phyloP scores from a whole-genome alignment of 2,113 vertebrate genomes.

The Seriola rivoliana region DNA sequence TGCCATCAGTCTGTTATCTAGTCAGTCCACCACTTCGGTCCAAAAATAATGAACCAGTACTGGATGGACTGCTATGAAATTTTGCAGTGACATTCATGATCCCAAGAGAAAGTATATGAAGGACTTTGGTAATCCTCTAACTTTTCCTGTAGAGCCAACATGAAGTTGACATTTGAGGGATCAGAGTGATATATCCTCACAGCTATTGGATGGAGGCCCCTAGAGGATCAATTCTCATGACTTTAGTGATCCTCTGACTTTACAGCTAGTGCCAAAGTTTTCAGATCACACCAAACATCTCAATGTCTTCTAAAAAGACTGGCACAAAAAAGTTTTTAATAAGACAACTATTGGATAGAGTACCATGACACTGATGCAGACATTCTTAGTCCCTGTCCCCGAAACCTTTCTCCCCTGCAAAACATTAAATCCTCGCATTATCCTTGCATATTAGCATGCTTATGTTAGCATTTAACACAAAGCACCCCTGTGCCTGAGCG shows the following conservation, averaged over 20 bases:
- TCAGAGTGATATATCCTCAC: not conserved
- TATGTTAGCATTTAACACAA: no score
- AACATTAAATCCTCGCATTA: no score
- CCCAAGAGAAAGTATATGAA: not conserved
- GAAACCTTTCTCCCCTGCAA: no score
- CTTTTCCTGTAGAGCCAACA: conserved; percentile 3
- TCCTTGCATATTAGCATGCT: no score
- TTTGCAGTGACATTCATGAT: not conserved
- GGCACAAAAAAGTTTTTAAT: no score
- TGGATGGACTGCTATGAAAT: not conserved
- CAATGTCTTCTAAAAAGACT: not conserved
- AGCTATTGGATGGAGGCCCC: not conserved
- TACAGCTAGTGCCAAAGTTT: no score
- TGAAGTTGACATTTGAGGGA: not conserved
- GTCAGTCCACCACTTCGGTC: not conserved
- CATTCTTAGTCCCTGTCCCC: no score
- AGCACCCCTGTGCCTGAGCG: not conserved
- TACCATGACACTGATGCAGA: not conserved
- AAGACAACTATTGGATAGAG: not conserved
- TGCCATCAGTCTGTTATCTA: not conserved
- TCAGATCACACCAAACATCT: no score
- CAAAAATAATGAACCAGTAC: not conserved
- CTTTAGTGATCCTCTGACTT: no score
- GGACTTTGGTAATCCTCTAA: not conserved
- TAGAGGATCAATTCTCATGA: not conserved